Evolutionary conservation across 2,113 vertebrate species (phyloP).

Genomic region (Alligator mississippiensis): DNA sequence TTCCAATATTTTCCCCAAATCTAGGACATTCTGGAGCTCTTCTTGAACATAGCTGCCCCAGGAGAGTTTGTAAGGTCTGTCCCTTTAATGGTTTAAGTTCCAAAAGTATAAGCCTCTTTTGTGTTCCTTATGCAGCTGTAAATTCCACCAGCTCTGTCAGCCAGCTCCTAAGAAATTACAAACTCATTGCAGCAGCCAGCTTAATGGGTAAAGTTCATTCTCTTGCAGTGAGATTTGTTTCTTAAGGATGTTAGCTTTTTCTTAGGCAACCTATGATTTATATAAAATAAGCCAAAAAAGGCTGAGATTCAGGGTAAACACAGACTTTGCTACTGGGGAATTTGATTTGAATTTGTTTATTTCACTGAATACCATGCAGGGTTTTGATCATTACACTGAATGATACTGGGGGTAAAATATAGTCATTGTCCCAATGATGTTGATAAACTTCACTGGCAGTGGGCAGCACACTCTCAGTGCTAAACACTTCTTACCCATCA

Average conservation of each 20-base stretch:
- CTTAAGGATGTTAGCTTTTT: not conserved
- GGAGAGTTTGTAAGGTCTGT: not conserved
- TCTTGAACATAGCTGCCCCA: not conserved
- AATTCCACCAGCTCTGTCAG: not conserved
- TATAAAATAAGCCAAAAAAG: not conserved
- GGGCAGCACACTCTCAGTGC: not conserved
- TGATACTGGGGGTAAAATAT: slow-evolving; percentile 16
- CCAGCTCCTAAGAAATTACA: not conserved
- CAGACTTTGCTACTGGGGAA: not conserved
- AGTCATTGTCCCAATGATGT: not conserved
- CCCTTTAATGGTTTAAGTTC: not conserved
- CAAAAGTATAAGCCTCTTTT: not conserved
- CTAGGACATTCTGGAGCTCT: not conserved
- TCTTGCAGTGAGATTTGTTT: not conserved
- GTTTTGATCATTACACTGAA: not conserved
- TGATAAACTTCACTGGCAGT: slow-evolving; percentile 34
- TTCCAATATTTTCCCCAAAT: not conserved
- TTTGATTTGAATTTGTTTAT: slow-evolving; percentile 15
- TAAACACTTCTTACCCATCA: not conserved
- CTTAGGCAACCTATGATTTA: not conserved
- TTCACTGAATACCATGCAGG: slow-evolving; percentile 17
- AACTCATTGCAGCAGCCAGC: not conserved
- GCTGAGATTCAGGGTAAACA: not conserved
- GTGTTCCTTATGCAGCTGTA: not conserved
- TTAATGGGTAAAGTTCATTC: not conserved